Evolutionary conservation across 1,140 invertebrate species (phyloP).

Genomic region (Brachionus asplanchnoidis): DNA sequence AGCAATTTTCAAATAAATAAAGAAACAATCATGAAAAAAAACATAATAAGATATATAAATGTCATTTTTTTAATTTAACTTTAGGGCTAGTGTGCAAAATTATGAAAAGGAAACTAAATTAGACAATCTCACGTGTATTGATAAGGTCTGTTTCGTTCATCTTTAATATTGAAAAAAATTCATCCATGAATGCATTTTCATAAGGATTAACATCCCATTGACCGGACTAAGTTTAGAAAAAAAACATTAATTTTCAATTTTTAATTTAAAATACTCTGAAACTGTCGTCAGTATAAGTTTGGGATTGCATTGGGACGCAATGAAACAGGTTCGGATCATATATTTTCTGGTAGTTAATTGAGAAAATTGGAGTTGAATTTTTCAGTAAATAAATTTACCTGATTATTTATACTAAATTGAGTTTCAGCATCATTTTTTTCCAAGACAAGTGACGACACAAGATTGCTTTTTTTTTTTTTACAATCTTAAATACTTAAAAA

Average conservation of each 20-base stretch:
- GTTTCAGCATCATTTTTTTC: not conserved
- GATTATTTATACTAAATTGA: not conserved
- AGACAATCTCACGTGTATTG: too few relatives aligned
- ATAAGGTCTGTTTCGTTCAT: too few relatives aligned
- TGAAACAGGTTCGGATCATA: not conserved
- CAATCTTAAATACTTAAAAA: not conserved
- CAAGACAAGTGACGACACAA: not conserved
- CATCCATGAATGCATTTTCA: too few relatives aligned
- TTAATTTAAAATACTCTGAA: too few relatives aligned
- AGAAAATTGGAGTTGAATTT: not conserved
- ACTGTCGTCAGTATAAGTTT: too few relatives aligned
- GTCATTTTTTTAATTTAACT: not conserved
- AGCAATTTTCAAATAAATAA: not conserved
- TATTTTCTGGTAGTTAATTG: not conserved
- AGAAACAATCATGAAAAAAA: not conserved
- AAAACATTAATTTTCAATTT: too few relatives aligned
- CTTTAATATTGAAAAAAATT: too few relatives aligned
- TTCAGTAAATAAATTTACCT: not conserved
- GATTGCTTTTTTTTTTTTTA: not conserved
- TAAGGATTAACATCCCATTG: too few relatives aligned
- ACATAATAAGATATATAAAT: not conserved
- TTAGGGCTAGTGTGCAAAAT: too few relatives aligned
- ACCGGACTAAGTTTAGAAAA: too few relatives aligned
- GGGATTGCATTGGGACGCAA: too few relatives aligned
- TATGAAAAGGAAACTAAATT: too few relatives aligned